Percentiles rank a stretch among this genome's conserved stretches.
These are phyloP conservation scores for Bujurquina vittata DNA, from an alignment of 2,113 vertebrate genomes.

Conservation along the genomic window DNA sequence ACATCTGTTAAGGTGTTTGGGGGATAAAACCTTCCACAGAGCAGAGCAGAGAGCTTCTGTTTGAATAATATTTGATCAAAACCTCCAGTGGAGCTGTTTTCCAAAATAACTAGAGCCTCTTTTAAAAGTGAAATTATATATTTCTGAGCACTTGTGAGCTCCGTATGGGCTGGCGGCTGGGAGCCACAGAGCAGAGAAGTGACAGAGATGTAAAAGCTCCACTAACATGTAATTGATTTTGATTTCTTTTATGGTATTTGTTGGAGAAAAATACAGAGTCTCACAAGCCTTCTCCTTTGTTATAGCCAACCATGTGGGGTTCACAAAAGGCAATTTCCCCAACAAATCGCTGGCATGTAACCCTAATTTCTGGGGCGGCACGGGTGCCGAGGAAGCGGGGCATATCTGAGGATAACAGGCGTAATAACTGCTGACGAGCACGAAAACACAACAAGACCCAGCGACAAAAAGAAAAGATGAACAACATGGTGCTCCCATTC, in stretches of 20 bases:
- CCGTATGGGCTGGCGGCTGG: not conserved
- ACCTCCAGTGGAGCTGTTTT: not conserved
- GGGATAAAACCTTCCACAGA: too few species aligned
- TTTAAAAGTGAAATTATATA: not conserved
- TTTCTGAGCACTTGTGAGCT: not conserved
- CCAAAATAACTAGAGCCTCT: not conserved
- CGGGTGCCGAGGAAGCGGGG: not conserved
- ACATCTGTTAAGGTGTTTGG: too few species aligned
- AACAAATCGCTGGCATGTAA: not conserved
- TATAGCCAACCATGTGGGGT: not conserved
- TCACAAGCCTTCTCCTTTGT: not conserved
- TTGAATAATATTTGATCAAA: constrained; percentile 3
- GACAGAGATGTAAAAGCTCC: not conserved
- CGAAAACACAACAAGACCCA: not conserved
- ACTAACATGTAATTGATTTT: not conserved
- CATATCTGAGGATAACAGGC: not conserved
- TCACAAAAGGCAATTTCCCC: not conserved
- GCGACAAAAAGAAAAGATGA: not conserved
- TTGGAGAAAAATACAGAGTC: not conserved
- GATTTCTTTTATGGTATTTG: not conserved
- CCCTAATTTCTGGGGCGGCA: not conserved
- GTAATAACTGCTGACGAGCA: constrained; percentile 6
- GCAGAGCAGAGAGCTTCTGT: not conserved
- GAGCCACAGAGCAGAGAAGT: too few species aligned
- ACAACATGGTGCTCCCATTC: not conserved